phyloP scores from a whole-genome alignment of 2,888 invertebrate genomes.

The Cephus nigrinus region DNA sequence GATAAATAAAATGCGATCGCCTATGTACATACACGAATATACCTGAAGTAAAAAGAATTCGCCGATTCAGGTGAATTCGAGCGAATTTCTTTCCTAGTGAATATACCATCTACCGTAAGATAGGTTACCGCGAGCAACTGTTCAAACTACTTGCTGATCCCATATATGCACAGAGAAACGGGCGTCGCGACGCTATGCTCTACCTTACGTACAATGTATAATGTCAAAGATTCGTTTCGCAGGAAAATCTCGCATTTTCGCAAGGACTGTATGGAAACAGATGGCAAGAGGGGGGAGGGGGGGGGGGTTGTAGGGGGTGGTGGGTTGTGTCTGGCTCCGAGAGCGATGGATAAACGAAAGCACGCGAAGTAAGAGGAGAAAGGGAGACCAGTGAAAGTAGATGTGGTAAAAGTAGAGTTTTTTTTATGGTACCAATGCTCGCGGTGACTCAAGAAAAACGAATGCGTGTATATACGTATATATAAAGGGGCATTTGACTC shows the following conservation, averaged over 20 bases:
- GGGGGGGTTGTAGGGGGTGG: background rate
- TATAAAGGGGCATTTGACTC: background rate
- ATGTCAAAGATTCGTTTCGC: background rate
- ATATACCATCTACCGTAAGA: background rate
- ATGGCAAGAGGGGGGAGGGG: background rate
- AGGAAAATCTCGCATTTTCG: background rate
- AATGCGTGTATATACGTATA: background rate
- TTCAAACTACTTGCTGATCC: background rate
- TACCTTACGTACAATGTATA: background rate
- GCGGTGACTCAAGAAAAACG: background rate
- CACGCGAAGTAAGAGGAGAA: background rate
- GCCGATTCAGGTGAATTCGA: background rate
- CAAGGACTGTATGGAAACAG: background rate
- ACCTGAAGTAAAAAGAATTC: background rate
- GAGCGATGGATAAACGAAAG: background rate
- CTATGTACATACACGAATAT: background rate
- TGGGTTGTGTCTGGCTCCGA: background rate
- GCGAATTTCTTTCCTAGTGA: background rate
- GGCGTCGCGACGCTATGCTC: background rate
- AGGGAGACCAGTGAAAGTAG: background rate
- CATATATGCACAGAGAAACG: background rate
- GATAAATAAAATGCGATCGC: too few species aligned
- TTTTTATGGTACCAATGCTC: background rate
- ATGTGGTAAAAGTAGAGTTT: background rate
- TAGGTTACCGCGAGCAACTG: background rate